Conservation (phyloP, 2,113 vertebrate species). For the Silurus glanis region DNA sequence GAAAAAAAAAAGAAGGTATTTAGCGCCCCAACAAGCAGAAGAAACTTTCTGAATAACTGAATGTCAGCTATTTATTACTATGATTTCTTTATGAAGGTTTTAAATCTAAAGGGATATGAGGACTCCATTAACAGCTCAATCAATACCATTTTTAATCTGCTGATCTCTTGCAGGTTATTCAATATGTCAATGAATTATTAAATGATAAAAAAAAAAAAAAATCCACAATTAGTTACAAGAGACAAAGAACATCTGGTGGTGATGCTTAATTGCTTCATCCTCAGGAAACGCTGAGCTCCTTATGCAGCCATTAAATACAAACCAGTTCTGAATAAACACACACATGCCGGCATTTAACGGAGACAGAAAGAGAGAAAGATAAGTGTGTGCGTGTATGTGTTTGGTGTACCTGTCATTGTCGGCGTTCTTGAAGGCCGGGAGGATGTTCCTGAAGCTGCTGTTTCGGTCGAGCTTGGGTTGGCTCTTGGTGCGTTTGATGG, state of each 20-base stretch:
- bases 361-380: neutral
- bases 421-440: constrained; percentile 78
- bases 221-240: neutral
- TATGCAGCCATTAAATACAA: constrained; percentile 3
- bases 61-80: neutral
- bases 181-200: neutral
- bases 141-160: neutral
- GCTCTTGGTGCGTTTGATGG: constrained; percentile 91
- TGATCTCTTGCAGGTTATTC: neutral
- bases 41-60: constrained; percentile 22
- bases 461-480: constrained; percentile 89
- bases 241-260: constrained; percentile 7
- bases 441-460: constrained; percentile 84
- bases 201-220: neutral
- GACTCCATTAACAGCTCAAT: neutral
- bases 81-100: neutral
- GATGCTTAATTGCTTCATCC: constrained; percentile 15
- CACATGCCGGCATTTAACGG: neutral
- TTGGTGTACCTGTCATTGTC: constrained; percentile 85
- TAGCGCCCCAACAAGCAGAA: neutral
- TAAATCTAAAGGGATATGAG: constrained; percentile 1
- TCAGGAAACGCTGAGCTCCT: neutral
- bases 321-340: constrained; percentile 2
- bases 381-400: neutral
- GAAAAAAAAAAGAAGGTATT: neutral